Base-by-base conservation (phyloP, 2,888 invertebrate species). In the Drosophila kuntzei region DNA sequence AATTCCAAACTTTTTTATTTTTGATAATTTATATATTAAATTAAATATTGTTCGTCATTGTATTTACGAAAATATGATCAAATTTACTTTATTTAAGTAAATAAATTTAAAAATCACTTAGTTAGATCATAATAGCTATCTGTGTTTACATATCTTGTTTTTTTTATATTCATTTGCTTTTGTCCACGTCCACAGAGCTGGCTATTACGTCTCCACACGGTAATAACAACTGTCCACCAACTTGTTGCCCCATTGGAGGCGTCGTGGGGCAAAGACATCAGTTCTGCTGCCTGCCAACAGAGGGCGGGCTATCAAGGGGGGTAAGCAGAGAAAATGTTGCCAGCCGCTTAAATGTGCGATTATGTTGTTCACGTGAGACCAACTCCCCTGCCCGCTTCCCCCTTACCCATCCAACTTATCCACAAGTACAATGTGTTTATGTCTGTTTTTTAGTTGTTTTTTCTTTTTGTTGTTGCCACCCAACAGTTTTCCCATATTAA, bases 401-500 rank as follows among this genome's bases (percentile, higher is more conserved):
- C 2, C 18, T 3, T n/a, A n/a, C n/a, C 9, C 14, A 7, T 2
- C 14, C 20, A 22, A 12, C 27, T 46, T 14, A 16, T 14, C 22
- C 12, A 25, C 47, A 67, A 37, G 50, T 43, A 53, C 71, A 62
- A 59, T 59, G 78, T 60, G 47, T 60, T 57, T 51, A 22, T 50
- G 53, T 59, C 55, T 79, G 49, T 32, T 49, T 74, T 66, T 67
- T 46, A 44, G 41, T 54, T 58, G 32, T 14, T 64, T 61, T 58
- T 71, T 54, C 60, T 61, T 47, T 57, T 3, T 16, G 27, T n/a
- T 41, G 54, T 20, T 65, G 46, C 74, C 57, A 53, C 61, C 53
- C 75, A 59, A 50, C 67, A 53, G 61, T 77, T 82, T 87, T 87
- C 85, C 82, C 88, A 85, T 87, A 89, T 89, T 89, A 87, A 85